phyloP scores from a whole-genome alignment of 2,113 vertebrate species.

The Riparia riparia region DNA sequence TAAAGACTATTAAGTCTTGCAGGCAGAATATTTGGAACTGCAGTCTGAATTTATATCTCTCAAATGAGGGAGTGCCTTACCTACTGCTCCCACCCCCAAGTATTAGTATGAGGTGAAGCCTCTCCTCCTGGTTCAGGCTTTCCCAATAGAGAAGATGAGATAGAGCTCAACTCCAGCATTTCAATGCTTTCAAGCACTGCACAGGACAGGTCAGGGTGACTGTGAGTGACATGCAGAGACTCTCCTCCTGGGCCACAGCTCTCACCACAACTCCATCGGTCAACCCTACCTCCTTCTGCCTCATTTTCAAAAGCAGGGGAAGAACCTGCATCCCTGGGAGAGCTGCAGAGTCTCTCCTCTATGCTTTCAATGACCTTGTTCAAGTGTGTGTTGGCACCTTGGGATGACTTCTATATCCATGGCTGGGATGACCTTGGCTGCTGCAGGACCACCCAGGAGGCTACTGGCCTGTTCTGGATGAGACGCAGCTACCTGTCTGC shows the following conservation, averaged over 20 bases:
- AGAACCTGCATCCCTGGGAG: background rate
- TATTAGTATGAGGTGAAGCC: background rate
- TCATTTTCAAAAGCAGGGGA: fast-evolving
- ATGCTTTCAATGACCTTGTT: background rate
- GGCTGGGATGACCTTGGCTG: background rate
- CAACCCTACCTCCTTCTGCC: background rate
- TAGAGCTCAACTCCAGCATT: background rate
- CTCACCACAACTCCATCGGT: background rate
- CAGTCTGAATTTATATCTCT: background rate
- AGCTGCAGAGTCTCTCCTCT: background rate
- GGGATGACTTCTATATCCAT: background rate
- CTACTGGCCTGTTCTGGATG: background rate
- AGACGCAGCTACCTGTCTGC: background rate
- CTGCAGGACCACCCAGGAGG: background rate
- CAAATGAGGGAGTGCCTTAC: background rate
- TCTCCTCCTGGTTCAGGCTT: background rate
- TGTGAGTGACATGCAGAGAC: fast-evolving
- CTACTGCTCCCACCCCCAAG: background rate
- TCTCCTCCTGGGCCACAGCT: background rate
- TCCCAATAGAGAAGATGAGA: background rate
- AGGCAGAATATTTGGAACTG: background rate
- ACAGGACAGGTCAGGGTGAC: background rate
- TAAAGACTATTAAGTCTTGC: background rate
- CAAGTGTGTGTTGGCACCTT: fast-evolving
- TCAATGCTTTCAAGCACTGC: background rate